Conservation (phyloP, 2,113 vertebrate genomes). For the Cephalopholis sonnerati region DNA sequence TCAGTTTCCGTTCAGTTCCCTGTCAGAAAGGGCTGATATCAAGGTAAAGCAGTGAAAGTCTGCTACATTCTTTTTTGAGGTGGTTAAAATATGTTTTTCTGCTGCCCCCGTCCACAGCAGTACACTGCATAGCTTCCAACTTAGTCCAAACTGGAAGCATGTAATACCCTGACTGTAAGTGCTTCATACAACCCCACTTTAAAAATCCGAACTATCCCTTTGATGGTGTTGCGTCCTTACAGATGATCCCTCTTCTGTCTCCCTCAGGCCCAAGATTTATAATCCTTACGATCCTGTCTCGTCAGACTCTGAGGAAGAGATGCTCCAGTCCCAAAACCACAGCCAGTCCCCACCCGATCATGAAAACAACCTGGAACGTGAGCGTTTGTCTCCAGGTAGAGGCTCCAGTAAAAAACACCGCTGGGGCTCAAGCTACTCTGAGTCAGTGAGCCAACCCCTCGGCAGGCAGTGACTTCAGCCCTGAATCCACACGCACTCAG, state of each 20-base stretch:
- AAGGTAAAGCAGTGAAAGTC: no score
- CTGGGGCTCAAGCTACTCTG: constrained; percentile 26
- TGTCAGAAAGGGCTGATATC: no score
- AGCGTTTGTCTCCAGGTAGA: not conserved
- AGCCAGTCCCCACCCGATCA: not conserved
- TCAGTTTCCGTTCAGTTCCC: no score
- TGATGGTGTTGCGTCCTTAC: not conserved
- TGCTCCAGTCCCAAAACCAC: not conserved
- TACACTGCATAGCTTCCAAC: no score
- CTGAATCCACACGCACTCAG: constrained; percentile 15
- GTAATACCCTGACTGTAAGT: no score
- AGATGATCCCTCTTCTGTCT: not conserved
- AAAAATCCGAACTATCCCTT: no score
- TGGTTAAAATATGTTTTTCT: no score
- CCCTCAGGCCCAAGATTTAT: constrained; percentile 68
- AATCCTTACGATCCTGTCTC: constrained; percentile 63
- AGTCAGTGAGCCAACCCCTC: not conserved
- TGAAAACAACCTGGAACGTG: not conserved
- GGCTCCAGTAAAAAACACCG: not conserved
- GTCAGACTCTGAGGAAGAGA: constrained; percentile 52
- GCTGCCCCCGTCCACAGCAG: no score
- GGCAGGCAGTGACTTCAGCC: constrained; percentile 10
- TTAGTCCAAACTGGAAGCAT: no score
- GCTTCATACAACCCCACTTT: no score
- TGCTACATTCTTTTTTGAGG: no score